phyloP scores from a whole-genome alignment of 1,140 invertebrate species.

The Lucilia sericata region DNA sequence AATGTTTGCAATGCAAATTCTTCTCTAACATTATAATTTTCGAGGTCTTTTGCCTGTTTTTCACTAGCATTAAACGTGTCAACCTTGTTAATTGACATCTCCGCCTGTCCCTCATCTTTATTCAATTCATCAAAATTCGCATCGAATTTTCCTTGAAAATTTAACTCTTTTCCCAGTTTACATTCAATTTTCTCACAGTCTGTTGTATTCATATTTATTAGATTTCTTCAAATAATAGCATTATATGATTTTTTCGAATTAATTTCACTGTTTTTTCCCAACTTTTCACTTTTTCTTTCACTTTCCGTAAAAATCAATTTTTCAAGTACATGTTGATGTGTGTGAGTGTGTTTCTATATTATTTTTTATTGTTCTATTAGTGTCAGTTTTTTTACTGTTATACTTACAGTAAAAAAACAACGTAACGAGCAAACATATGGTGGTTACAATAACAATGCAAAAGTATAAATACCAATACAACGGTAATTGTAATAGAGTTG shows the following conservation, averaged over 20 bases:
- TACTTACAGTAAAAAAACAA: neutral
- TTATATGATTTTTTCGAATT: neutral
- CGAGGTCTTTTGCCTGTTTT: conserved; percentile 22
- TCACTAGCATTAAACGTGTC: conserved; percentile 22
- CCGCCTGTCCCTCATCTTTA: conserved; percentile 34
- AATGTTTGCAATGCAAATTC: neutral
- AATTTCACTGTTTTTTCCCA: neutral
- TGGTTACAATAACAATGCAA: neutral
- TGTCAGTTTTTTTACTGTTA: neutral
- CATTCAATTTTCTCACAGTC: conserved; percentile 45
- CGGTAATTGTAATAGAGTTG: conserved; percentile 27
- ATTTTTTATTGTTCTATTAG: neutral
- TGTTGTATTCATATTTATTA: conserved; percentile 45
- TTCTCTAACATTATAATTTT: neutral
- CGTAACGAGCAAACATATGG: neutral
- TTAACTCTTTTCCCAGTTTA: conserved; percentile 41
- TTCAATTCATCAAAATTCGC: conserved; percentile 26
- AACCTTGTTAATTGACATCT: conserved; percentile 39
- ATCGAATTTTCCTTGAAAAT: conserved; percentile 35
- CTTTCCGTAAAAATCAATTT: conserved; percentile 46
- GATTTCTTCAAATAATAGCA: neutral
- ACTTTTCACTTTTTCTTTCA: conserved; percentile 29
- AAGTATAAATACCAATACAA: neutral
- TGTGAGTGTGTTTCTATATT: conserved; percentile 6
- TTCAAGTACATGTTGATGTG: conserved; percentile 24